Evolutionary conservation across 2,113 vertebrate genomes (phyloP), one percentile per base, ranked within the genome.

Genomic region (Corydoras maculifer): DNA sequence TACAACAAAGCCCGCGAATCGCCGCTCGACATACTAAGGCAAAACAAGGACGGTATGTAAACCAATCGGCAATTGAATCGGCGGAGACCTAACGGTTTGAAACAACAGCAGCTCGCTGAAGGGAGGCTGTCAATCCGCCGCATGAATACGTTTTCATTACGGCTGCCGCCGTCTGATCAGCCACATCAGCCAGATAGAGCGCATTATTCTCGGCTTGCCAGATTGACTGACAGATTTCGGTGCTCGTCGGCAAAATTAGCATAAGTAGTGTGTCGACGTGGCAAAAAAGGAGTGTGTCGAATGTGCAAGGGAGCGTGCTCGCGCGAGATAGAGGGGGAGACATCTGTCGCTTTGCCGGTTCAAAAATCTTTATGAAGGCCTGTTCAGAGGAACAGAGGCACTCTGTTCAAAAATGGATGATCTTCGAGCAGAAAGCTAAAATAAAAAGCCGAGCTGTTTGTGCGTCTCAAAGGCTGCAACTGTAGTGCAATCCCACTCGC

Each of bases 111-210:
- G 75, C 69, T 76, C 79, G 77, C 75, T 69, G 70, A 62, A 55
- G n/a, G n/a, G 70, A 79, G 72, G 29, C 70, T 79, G 77, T 60
- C 78, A 68, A 75, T 72, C 72, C 72, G 65, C 78, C 48, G 68
- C 75, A 69, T 71, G 67, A 58, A 35, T 78, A 72, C 32, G 73
- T 78, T 73, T 82, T 81, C 75, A 79, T 84, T 82, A 84, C 64
- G 68, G 51, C 76, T 68, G 64, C 66, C 48, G 65, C 13, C 35
- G 69, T 81, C 80, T 79, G 75, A 68, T 80, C 77, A 74, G 73
- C 61, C 29, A 32, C 69, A 68, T 54, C 59, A 51, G 57, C 58
- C 2, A 29, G 51, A 63, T 55, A 62, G 62, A 64, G 32, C 5
- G n/a, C 49, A 54, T 71, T 65, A 71, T 61, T 73, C 51, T 61